Evolutionary conservation across 1,140 invertebrate species (phyloP), one percentile per base, ranked within the genome.

Genomic region (Drosophila malerkotliana): DNA sequence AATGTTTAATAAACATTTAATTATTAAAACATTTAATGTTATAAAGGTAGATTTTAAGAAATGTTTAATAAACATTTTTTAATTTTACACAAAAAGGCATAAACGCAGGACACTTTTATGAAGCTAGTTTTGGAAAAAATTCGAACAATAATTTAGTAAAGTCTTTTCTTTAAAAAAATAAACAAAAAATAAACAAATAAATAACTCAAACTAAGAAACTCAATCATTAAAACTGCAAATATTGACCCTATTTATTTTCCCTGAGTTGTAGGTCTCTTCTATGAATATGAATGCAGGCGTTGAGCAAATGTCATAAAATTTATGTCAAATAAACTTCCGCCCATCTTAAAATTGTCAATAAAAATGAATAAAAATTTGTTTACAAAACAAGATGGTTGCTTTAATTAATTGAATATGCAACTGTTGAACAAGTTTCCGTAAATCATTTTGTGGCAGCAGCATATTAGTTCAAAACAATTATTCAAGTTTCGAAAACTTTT

Each of bases 261-360:
- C 59, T 34, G 26, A 32, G 34, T 64, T 14, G 21, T 18, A 4
- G 4, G 18, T 28, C 0, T 4, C 24, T 32, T 44, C 34, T 44
- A 52, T 28, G 28, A 67, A 64, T 67, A 51, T 67, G 34, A 53
- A 34, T 67, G 45, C 47, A 64, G n/a, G 47, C 63, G 59, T 69
- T 48, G n/a, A 39, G 62, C 34, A 68, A 69, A 69, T 55, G 51
- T 69, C 39, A 39, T 69, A 68, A 67, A 67, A 69, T 26, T 3
- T 10, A 12, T 4, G 15, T 37, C 34, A 37, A 37, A 37, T 32
- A 32, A 32, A 32, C 9, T 32, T 32, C 26, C 12, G 21, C 15
- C 34, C 44, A 28, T 48, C 48, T 48, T 4, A 26, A 48, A 66
- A 15, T 62, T 63, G 26, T 39, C 9, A 21, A 59, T 18, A 66